Base-by-base conservation (phyloP, 1,140 invertebrate species). In the Apocrypta bakeri region DNA sequence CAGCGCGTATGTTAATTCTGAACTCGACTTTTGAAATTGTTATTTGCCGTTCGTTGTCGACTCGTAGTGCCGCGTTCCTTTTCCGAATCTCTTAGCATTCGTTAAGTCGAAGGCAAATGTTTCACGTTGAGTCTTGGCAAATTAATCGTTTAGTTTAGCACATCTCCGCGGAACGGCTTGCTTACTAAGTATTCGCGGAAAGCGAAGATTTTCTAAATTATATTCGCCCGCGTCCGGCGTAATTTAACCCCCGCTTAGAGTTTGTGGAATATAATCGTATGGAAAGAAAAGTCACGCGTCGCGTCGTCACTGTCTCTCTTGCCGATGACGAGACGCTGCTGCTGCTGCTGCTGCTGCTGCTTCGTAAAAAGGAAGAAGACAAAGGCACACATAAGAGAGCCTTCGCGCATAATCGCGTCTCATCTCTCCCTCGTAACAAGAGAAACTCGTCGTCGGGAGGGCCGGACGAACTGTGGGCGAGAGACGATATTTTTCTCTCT, bases 401-500 rank as follows among this genome's bases (percentile, higher is more conserved):
- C 64, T 66, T 29, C 27, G 64, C 25, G 48, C 27, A 29, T 66
- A 29, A 29, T 66, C 64, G 64, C 64, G 27, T 66, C 24, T 66
- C 24, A 66, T 66, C 64, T 66, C 27, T 29, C 25, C 24, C 64
- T 66, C 64, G 64, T 66, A 66, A 66, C 64, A 66, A 66, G 64
- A 66, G 27, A 29, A 66, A 66, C 64, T 66, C 14, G 64, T 66
- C 64, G 63, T 66, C 11, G 64, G 4, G 48, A 21, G 12, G 42
- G 21, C 40, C 40, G 40, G 14, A 2, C 9, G 12, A 48, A 17
- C 42, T 48, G 42, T 48, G 42, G 11, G 42, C 42, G 42, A 56
- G 64, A 66, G 64, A 25, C 25, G 1, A 25, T 66, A 0, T 12
- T 8, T 27, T 17, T 66, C n/a, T 66, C 11, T 12, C 61, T 63